phyloP scores from a whole-genome alignment of 53 echinoderm and acorn worm genomes.

The Echinometra lucunter region DNA sequence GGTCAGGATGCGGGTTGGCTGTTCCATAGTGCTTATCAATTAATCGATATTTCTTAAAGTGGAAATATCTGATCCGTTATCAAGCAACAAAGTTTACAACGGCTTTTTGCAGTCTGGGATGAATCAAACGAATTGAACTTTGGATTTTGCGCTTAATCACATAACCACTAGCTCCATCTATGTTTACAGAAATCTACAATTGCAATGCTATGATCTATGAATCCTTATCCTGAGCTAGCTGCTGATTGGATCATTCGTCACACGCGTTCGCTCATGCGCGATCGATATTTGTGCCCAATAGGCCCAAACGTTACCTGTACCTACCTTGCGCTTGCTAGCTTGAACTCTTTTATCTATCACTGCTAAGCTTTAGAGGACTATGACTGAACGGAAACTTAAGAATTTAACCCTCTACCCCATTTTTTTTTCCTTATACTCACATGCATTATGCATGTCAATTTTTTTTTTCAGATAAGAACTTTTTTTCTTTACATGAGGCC shows the following conservation, averaged over 20 bases:
- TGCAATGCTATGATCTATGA: not conserved
- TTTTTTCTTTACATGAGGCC: too few species aligned
- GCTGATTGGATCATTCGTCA: not conserved
- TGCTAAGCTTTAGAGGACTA: not conserved
- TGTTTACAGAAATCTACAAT: constrained; percentile 6
- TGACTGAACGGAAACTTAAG: not conserved
- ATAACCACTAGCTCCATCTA: not conserved
- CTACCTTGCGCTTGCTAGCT: too few species aligned
- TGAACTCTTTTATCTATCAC: not conserved
- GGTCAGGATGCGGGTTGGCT: constrained; percentile 54
- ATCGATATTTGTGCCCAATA: not conserved
- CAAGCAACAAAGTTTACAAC: not conserved
- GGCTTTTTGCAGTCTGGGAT: not conserved
- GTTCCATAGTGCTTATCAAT: constrained; percentile 54
- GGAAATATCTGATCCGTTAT: constrained; percentile 19
- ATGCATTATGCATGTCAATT: too few species aligned
- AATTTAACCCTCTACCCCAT: not conserved
- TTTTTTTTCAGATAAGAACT: too few species aligned
- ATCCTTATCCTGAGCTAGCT: too few species aligned
- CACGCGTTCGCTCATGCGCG: constrained; percentile 32
- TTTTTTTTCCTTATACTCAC: too few species aligned
- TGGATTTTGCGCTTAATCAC: not conserved
- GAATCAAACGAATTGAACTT: not conserved
- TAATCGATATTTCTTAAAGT: not conserved
- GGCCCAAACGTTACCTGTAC: too few species aligned